phyloP scores from a whole-genome alignment of 2,113 vertebrate species.

The Genyomyrus donnyi region DNA sequence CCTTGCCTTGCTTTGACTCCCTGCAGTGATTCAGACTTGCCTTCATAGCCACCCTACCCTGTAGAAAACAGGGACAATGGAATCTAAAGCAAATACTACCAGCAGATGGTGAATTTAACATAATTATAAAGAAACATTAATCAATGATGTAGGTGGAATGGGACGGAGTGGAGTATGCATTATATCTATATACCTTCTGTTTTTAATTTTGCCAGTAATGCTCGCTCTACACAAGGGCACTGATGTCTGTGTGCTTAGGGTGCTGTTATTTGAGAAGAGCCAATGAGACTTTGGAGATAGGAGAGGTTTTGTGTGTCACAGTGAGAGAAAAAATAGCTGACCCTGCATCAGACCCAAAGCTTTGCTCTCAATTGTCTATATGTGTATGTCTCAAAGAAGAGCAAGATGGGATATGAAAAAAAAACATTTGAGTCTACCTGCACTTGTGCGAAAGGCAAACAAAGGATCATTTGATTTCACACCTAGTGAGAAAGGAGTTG shows the following conservation, averaged over 20 bases:
- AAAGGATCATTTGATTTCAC: neutral
- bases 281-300: neutral
- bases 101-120: neutral
- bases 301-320: neutral
- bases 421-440: neutral
- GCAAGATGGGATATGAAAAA: neutral
- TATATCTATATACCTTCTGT: neutral
- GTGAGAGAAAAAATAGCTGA: neutral
- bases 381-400: neutral
- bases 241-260: neutral
- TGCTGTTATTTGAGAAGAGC: neutral
- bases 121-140: neutral
- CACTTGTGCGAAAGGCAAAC: neutral
- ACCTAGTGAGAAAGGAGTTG: neutral
- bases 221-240: neutral
- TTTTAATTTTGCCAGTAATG: neutral
- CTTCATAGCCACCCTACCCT: neutral
- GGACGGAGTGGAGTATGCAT: neutral
- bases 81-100: slow-evolving; percentile 3
- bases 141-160: neutral
- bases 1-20: neutral
- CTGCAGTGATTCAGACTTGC: neutral
- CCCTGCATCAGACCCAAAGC: neutral
- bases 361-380: neutral
- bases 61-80: neutral